A percentile compares a stretch with the other conserved stretches of the same genome.
Evolutionary conservation across 1,140 invertebrate genomes (phyloP).

Genomic region (Heliconius himera): DNA sequence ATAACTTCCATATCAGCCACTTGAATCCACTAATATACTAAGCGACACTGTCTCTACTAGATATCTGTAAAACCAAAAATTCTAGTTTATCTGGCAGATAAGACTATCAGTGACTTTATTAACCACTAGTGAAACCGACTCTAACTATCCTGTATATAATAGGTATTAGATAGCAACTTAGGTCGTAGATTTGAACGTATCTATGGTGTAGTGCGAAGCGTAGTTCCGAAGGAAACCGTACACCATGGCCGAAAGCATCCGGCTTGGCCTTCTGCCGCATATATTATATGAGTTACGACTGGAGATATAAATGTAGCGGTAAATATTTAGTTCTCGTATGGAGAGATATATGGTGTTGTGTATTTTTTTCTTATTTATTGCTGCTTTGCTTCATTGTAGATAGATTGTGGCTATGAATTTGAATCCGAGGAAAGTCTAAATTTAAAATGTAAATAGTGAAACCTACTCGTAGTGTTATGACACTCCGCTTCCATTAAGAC

Average conservation of each 20-base stretch:
- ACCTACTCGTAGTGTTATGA: too few species aligned
- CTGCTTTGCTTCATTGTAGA: neutral
- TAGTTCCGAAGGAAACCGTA: slow-evolving; percentile 55
- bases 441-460: too few species aligned
- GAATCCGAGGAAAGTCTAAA: too few species aligned
- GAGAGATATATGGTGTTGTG: neutral
- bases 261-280: slow-evolving; percentile 38
- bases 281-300: slow-evolving; percentile 20
- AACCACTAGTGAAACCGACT: too few species aligned
- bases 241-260: slow-evolving; percentile 59
- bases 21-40: too few species aligned
- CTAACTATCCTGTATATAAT: neutral
- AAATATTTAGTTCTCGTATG: neutral
- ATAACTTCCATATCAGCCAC: too few species aligned
- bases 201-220: slow-evolving; percentile 40
- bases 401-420: too few species aligned
- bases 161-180: neutral
- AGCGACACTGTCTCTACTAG: too few species aligned
- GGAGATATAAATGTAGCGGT: neutral
- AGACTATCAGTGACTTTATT: too few species aligned
- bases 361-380: neutral
- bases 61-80: too few species aligned
- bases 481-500: too few species aligned
- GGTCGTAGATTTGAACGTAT: slow-evolving; percentile 9
- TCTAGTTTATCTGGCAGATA: too few species aligned